A percentile compares a stretch with the other conserved stretches of the same genome.
These are phyloP conservation scores for Pseudomyrmex flavicornis DNA, from an alignment of 1,140 invertebrate species.

Conservation along the genomic window DNA sequence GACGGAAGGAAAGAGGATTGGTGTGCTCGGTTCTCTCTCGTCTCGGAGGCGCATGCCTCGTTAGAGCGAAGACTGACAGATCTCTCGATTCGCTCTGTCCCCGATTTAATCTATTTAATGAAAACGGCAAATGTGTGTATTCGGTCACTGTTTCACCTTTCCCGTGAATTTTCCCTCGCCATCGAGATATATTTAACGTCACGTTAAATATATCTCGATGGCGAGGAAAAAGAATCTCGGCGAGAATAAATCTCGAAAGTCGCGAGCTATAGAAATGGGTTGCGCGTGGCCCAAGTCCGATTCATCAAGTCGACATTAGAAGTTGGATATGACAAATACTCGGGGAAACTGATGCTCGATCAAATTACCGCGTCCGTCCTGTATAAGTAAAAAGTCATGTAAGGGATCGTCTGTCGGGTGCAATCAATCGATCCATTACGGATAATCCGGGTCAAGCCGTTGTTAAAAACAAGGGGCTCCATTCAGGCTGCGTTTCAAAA, in stretches of 20 bases:
- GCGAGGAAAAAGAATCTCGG: too few species aligned
- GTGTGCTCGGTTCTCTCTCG: neutral
- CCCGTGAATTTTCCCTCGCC: neutral
- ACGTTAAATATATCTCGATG: too few species aligned
- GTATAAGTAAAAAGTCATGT: slow-evolving; percentile 71
- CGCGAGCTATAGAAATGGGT: too few species aligned
- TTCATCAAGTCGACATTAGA: slow-evolving; percentile 51
- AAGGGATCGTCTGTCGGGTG: slow-evolving; percentile 61
- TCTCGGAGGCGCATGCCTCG: slow-evolving; percentile 31
- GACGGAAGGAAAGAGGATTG: slow-evolving; percentile 7
- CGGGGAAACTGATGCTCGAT: slow-evolving; percentile 8
- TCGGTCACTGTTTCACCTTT: neutral
- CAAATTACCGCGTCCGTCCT: slow-evolving; percentile 37
- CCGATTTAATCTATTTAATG: slow-evolving; percentile 48
- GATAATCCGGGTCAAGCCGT: slow-evolving; percentile 18
- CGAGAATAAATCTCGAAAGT: too few species aligned
- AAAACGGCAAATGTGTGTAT: slow-evolving; percentile 32
- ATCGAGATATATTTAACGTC: too few species aligned
- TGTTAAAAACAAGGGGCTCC: neutral
- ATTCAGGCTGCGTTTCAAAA: slow-evolving; percentile 5
- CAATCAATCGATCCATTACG: slow-evolving; percentile 65
- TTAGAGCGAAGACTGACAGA: slow-evolving; percentile 7
- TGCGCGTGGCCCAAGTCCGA: neutral
- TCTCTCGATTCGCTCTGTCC: slow-evolving; percentile 25
- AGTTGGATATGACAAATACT: slow-evolving; percentile 52